Base-by-base conservation (phyloP, 2,113 vertebrate species). In the Stigmatopora argus region DNA sequence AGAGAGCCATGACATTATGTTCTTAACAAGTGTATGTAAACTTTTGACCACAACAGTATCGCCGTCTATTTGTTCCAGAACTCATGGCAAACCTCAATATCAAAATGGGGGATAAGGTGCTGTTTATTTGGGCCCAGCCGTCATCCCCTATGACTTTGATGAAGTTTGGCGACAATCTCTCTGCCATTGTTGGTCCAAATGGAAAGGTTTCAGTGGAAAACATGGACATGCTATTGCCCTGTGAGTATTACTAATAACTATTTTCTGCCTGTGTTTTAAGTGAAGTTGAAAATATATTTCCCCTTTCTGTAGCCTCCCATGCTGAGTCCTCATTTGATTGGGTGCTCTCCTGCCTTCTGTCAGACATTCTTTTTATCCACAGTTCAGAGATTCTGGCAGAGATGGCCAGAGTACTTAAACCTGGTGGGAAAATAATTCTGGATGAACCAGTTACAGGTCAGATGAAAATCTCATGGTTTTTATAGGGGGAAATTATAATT, bases 371-470 rank as follows among this genome's bases (percentile, higher is more conserved):
- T 2, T 73, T 65, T 0, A 23, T 91, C 79, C 96, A 98, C 89
- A 92, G 76, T 0, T 34, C 85, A 0, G 93, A 96, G 51, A 52
- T 85, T 0, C 83, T 99, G 70, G 94, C 89, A 0, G 97, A 98
- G 73, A 86, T 96, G 23, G 94, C 93, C 74, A 90, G 92, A 58
- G 88, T 98, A 52, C 90, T 96, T 10, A 95, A 92, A 69, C 96
- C 95, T 0, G 94, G 93, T 0, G 96, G 95, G 3, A 90, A 82
- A 41, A 76, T 99, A 11, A 70, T 96, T 45, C 87, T 99, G 65
- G 93, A 90, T 23, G 95, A 98, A 66, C 92, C 87, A 0, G 88
- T 96, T n/a, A 85, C 92, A 70, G 78, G 89, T 89, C 49, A 84
- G 90, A 31, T 31, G 26, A 31, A 31, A 31, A 31, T 31, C 26